These are phyloP conservation scores for Microcaecilia unicolor DNA, from an alignment of 2,797 vertebrate genomes.

Conservation along the genomic window DNA sequence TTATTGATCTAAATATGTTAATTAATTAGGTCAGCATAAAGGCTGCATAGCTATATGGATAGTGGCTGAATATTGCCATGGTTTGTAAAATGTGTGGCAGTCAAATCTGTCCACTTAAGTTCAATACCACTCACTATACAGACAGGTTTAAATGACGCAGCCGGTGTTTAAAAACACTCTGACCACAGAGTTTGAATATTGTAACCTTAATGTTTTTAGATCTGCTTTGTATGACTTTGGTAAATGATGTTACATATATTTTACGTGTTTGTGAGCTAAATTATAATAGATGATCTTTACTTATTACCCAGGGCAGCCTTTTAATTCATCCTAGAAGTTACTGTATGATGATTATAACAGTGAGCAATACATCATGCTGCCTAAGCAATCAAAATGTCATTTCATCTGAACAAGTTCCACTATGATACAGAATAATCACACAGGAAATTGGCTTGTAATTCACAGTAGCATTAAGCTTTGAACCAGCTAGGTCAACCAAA, in stretches of 20 bases:
- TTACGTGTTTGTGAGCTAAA: slow-evolving; percentile 68
- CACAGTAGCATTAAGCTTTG: slow-evolving; percentile 28
- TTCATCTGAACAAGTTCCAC: slow-evolving; percentile 55
- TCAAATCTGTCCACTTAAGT: too few relatives aligned
- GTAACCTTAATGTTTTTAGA: slow-evolving; percentile 50
- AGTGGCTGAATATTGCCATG: too few relatives aligned
- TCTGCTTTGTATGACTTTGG: slow-evolving; percentile 58
- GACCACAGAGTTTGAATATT: too few relatives aligned
- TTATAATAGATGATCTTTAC: slow-evolving; percentile 61
- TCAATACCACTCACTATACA: too few relatives aligned
- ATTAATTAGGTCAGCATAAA: too few relatives aligned
- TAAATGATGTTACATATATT: slow-evolving; percentile 68
- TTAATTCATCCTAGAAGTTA: slow-evolving; percentile 68
- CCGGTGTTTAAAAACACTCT: too few relatives aligned
- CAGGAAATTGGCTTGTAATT: slow-evolving; percentile 45
- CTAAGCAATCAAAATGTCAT: slow-evolving; percentile 60
- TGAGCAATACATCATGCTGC: slow-evolving; percentile 64
- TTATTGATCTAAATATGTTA: too few relatives aligned
- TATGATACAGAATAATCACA: slow-evolving; percentile 40
- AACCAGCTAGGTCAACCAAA: slow-evolving; percentile 20
- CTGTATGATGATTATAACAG: slow-evolving; percentile 54
- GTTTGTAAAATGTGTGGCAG: too few relatives aligned
- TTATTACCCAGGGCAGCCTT: slow-evolving; percentile 62
- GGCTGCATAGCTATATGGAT: too few relatives aligned
- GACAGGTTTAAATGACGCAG: too few relatives aligned